Conservation (phyloP, 2,113 vertebrate species). For the Atlantisia rogersi region DNA sequence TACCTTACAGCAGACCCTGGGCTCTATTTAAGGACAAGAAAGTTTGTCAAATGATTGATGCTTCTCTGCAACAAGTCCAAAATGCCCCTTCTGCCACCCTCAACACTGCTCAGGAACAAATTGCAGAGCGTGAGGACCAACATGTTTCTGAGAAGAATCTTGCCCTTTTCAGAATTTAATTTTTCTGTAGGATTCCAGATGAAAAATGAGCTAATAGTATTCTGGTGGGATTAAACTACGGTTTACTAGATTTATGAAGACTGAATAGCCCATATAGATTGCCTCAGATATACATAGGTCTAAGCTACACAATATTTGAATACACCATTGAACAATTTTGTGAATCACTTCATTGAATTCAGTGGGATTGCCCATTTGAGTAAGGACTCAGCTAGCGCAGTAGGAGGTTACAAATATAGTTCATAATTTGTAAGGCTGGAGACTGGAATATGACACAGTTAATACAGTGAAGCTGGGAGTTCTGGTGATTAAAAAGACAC, state of each 20-base stretch:
- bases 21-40: neutral
- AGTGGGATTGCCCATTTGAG: neutral
- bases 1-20: neutral
- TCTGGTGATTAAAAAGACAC: constrained; percentile 63
- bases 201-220: neutral
- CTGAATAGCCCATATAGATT: neutral
- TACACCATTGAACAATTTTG: neutral
- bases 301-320: neutral
- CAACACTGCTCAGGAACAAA: neutral
- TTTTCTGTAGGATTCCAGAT: neutral
- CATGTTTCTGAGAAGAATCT: neutral
- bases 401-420: constrained; percentile 3
- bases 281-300: neutral
- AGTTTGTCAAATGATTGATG: neutral
- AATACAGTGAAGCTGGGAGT: constrained; percentile 62
- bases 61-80: neutral
- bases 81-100: neutral
- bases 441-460: constrained; percentile 49
- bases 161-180: neutral
- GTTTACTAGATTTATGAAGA: neutral
- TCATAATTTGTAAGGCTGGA: constrained; percentile 41
- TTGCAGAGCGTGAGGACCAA: neutral
- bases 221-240: neutral
- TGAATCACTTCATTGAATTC: neutral
- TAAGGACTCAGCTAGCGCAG: neutral